These are phyloP conservation scores for Stenodera caucasica DNA, from an alignment of 2,888 invertebrate genomes.

Conservation along the genomic window DNA sequence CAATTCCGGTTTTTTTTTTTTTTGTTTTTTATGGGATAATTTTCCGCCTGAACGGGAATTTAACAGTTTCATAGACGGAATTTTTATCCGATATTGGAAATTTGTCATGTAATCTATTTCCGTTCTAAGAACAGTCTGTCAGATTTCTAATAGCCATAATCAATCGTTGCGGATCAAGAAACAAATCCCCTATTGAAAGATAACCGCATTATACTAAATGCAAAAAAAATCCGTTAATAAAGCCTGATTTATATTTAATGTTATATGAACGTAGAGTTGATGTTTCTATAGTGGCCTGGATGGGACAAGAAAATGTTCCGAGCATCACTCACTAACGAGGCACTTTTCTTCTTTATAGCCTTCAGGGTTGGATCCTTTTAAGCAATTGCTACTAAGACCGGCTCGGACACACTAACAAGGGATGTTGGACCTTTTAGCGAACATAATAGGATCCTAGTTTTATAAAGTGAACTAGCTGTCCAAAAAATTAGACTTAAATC, in stretches of 20 bases:
- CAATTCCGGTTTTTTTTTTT: not conserved
- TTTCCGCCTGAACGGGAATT: not conserved
- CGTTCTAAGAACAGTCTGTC: not conserved
- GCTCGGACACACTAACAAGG: slow-evolving; percentile 39
- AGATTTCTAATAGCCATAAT: not conserved
- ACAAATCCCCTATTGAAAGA: not conserved
- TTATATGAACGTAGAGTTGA: not conserved
- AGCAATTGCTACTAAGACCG: slow-evolving; percentile 33
- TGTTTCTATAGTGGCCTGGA: not conserved
- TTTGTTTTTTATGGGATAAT: not conserved
- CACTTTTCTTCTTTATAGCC: slow-evolving; percentile 33
- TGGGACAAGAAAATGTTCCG: not conserved
- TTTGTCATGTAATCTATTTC: slow-evolving; percentile 4
- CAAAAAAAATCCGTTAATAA: not conserved
- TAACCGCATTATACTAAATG: not conserved
- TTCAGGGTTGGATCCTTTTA: slow-evolving; percentile 31
- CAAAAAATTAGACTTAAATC: too few species aligned
- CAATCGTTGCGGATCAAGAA: slow-evolving; percentile 7
- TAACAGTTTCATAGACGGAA: not conserved
- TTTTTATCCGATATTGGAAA: not conserved
- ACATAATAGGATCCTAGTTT: slow-evolving; percentile 27
- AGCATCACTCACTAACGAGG: slow-evolving; percentile 31
- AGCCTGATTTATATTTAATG: not conserved
- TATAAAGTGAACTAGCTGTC: too few species aligned
- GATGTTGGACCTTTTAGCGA: slow-evolving; percentile 33